Base-by-base conservation (phyloP, 2,888 invertebrate genomes). In the Leptinotarsa peninsularis region DNA sequence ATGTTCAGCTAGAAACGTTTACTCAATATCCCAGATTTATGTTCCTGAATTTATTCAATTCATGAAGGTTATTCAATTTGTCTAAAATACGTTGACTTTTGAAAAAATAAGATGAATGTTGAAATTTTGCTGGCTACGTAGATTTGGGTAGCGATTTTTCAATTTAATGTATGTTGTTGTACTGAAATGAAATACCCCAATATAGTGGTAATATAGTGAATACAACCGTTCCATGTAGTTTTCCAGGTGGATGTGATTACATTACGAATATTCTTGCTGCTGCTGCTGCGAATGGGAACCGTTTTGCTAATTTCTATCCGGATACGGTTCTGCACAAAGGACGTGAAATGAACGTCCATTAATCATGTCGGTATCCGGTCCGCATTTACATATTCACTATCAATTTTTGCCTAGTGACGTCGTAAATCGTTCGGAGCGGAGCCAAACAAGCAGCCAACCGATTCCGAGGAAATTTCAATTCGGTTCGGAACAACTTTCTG, bases 321-420 rank as follows among this genome's bases (percentile, higher is more conserved):
- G 54, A 43, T 69, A 69, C 69, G 69, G 69, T 33, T 56, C 69
- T 69, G 69, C 56, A 69, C 56, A 56, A 33, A 54, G 27, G 27
- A 56, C 33, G 54, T 56, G 23, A 50, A 69, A 54, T 33, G 69
- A 69, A 79, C 78, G 75, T 76, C 68, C 82, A 83, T 84, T 84
- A 83, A 83, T 84, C 84, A 84, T 81, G 81, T 78, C 81, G 72
- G 76, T 80, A 81, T 81, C 82, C 82, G 82, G 81, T 80, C 78
- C 81, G 79, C 83, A 84, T 85, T 84, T 84, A 83, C 84, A 84
- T 85, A 85, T 84, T 83, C 84, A 83, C 84, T 84, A 84, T 84
- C 84, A 85, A 84, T 85, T 84, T 84, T 85, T 85, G 83, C 82
- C 82, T 83, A 75, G 82, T 84, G 83, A 84, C 83, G 83, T 84